phyloP scores from a whole-genome alignment of 1,140 invertebrate species.

The Procambarus clarkii region DNA sequence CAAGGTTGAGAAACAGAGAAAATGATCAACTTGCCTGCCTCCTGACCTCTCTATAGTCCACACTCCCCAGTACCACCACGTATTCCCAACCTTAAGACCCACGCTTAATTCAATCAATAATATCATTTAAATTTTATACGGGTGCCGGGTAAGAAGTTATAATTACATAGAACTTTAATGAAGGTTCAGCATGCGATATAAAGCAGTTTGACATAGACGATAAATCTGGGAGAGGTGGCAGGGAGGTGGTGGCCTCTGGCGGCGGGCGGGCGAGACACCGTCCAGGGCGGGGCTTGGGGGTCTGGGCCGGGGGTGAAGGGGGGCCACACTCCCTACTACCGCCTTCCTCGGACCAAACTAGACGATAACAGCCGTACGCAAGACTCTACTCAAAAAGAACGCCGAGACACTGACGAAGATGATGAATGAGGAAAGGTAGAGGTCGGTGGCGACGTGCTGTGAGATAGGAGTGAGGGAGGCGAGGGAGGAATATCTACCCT shows the following conservation, averaged over 20 bases:
- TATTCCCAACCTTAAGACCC: too few species aligned
- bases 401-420: not conserved
- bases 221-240: slow-evolving; percentile 31
- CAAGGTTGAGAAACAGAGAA: slow-evolving; percentile 6
- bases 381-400: not conserved
- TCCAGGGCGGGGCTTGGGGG: slow-evolving; percentile 55
- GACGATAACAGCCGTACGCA: not conserved
- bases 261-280: slow-evolving; percentile 7
- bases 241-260: slow-evolving; percentile 52
- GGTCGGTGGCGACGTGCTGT: too few species aligned
- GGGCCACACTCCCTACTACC: slow-evolving; percentile 18
- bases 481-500: not conserved
- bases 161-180: too few species aligned
- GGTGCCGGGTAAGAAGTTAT: too few species aligned
- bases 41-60: not conserved
- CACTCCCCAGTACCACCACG: not conserved
- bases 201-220: not conserved
- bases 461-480: not conserved
- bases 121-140: too few species aligned
- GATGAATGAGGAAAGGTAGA: not conserved
- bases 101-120: too few species aligned
- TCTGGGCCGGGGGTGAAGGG: not conserved
- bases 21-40: not conserved
- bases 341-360: not conserved
- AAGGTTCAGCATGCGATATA: not conserved